Conservation (phyloP, 2,888 invertebrate species). For the Lepetodrilus schrolli region DNA sequence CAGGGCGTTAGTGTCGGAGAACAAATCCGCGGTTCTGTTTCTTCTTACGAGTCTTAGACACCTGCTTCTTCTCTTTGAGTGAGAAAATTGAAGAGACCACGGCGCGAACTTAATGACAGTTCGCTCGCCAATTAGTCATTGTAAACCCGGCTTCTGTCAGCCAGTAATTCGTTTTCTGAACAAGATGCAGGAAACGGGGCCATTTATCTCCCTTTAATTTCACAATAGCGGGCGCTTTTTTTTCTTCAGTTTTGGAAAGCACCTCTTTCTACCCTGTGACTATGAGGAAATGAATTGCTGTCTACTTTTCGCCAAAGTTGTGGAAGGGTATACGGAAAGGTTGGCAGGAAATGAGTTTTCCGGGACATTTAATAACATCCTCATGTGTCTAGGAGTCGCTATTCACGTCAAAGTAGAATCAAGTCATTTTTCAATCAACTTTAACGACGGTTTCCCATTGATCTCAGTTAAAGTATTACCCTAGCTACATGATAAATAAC, state of each 20-base stretch:
- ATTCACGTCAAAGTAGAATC: slow-evolving; percentile 19
- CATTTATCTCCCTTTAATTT: slow-evolving; percentile 26
- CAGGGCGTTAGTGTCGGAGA: slow-evolving; percentile 9
- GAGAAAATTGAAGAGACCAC: slow-evolving; percentile 15
- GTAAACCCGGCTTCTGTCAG: slow-evolving; percentile 27
- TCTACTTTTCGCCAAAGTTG: slow-evolving; percentile 18
- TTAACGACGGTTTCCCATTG: slow-evolving; percentile 22
- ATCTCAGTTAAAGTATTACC: slow-evolving; percentile 30
- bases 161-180: slow-evolving; percentile 26
- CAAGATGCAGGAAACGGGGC: slow-evolving; percentile 27
- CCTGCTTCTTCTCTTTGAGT: slow-evolving; percentile 22
- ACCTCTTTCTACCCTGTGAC: background rate
- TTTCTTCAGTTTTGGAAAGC: background rate
- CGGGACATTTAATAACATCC: slow-evolving; percentile 21
- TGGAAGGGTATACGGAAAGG: background rate
- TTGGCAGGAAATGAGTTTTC: slow-evolving; percentile 11
- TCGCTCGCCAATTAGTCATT: slow-evolving; percentile 26
- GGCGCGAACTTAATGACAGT: slow-evolving; percentile 23
- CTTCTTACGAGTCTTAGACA: slow-evolving; percentile 7
- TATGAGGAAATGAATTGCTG: slow-evolving; percentile 6
- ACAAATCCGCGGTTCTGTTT: slow-evolving; percentile 15
- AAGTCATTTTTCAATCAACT: slow-evolving; percentile 27
- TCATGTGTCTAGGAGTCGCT: background rate
- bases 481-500: slow-evolving; percentile 26
- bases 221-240: slow-evolving; percentile 20